Evolutionary conservation across 2,797 vertebrate genomes (phyloP), one percentile per base, ranked within the genome.

Genomic region (Sebastes goodei): DNA sequence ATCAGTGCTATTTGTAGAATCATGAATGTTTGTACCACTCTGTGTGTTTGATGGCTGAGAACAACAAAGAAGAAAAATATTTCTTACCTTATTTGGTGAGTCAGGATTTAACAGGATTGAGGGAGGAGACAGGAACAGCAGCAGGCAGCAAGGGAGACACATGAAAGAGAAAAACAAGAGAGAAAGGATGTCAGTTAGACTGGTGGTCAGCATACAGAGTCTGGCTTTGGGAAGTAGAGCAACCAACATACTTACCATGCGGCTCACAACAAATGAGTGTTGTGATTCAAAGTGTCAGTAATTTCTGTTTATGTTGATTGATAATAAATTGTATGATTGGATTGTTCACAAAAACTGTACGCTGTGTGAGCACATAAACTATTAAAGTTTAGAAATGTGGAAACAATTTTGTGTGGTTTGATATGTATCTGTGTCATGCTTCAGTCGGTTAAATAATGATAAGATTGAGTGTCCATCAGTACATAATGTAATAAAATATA

Each of bases 11-110:
- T 12, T 77, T 79, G 49, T 64, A 30, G 38, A 60, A 21, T 72
- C 21, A n/a, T 33, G 6, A 42, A 32, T 0, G 14, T 71, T 23
- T 78, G 25, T 42, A 17, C 6, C 38, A 2, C 3, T 66, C 29
- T 35, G 6, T 75, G 62, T 75, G 49, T 78, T 66, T 81, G 53
- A 70, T 81, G 29, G 33, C 4, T 62, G 49, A 63, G n/a, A 70
- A 63, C 1, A 75, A 32, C 56, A 46, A 38, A 78, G 14, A 88
- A 35, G 14, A 55, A 89, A 80, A 90, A 20, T 32, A 4, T 87
- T 88, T 91, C 95, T 96, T 96, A 96, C 96, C 96, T 96, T 94
- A 85, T 89, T 91, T 94, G 85, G 56, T 57, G 86, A 84, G 71
- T 65, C 38, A 82, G 70, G 72, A 78, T 76, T 81, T 7, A 63